Evolutionary conservation across 2,797 vertebrate species (phyloP).

Genomic region (Rhinogobio ventralis): DNA sequence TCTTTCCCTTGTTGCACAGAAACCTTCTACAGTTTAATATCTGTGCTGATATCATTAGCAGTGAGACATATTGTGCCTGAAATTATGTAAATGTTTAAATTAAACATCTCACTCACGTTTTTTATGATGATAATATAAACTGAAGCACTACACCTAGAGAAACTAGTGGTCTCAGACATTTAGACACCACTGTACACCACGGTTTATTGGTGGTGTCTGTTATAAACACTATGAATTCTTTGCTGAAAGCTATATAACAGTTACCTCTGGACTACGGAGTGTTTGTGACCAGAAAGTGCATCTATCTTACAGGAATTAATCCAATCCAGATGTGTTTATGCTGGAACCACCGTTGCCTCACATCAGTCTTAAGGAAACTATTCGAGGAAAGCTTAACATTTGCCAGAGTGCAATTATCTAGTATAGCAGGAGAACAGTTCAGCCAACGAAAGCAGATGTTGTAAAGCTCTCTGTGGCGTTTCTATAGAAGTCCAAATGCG

Average conservation of each 20-base stretch:
- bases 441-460: constrained; percentile 50
- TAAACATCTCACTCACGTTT: neutral
- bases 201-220: constrained; percentile 10
- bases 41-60: neutral
- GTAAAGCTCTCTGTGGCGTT: constrained; percentile 37
- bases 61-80: too few species aligned
- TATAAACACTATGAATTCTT: neutral
- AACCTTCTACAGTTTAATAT: neutral
- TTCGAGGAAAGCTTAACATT: constrained; percentile 44
- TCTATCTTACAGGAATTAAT: constrained; percentile 51
- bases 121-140: neutral
- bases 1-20: neutral
- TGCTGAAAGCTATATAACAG: neutral
- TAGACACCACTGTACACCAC: neutral
- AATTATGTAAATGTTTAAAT: neutral
- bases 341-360: constrained; percentile 45
- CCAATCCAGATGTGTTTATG: constrained; percentile 61
- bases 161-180: neutral
- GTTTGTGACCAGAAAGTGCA: constrained; percentile 35
- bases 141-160: neutral
- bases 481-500: constrained; percentile 44
- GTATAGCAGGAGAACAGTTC: constrained; percentile 38
- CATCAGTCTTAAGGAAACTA: constrained; percentile 37
- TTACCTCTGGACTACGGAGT: constrained; percentile 30
- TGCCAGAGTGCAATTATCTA: constrained; percentile 48